Conservation (phyloP, 2,797 vertebrate species). For the Acomys russatus region DNA sequence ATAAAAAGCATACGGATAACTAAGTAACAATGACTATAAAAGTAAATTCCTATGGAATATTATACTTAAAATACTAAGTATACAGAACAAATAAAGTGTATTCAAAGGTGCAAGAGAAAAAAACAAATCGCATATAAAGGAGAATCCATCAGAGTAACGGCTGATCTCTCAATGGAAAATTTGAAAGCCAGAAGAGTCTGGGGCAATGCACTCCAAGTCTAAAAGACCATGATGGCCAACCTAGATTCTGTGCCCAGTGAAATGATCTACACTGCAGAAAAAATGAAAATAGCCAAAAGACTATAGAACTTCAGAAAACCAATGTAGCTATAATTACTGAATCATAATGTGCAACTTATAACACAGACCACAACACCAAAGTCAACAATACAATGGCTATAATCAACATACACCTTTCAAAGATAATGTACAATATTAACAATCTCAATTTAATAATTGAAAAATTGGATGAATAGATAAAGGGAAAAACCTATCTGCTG, state of each 20-base stretch:
- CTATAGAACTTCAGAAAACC: not conserved
- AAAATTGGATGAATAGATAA: not conserved
- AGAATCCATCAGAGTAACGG: not conserved
- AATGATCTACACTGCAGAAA: not conserved
- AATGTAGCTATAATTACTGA: not conserved
- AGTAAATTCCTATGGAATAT: not conserved
- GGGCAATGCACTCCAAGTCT: not conserved
- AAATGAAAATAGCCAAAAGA: not conserved
- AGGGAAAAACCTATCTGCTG: not conserved
- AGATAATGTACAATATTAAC: not conserved
- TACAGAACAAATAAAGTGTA: not conserved
- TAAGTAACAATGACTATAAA: not conserved
- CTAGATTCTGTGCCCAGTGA: not conserved
- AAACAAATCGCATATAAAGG: not conserved
- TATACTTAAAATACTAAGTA: not conserved
- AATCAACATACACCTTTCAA: not conserved
- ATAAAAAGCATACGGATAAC: not conserved
- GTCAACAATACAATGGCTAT: not conserved
- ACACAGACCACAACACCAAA: not conserved
- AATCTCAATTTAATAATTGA: not conserved
- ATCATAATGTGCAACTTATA: not conserved
- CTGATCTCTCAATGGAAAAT: not conserved
- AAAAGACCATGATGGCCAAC: not conserved
- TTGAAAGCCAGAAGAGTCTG: too few relatives aligned
- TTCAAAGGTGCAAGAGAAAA: not conserved